Evolutionary conservation across 2,888 invertebrate genomes (phyloP), one percentile per base, ranked within the genome.

Genomic region (Caenorhabditis sp.): DNA sequence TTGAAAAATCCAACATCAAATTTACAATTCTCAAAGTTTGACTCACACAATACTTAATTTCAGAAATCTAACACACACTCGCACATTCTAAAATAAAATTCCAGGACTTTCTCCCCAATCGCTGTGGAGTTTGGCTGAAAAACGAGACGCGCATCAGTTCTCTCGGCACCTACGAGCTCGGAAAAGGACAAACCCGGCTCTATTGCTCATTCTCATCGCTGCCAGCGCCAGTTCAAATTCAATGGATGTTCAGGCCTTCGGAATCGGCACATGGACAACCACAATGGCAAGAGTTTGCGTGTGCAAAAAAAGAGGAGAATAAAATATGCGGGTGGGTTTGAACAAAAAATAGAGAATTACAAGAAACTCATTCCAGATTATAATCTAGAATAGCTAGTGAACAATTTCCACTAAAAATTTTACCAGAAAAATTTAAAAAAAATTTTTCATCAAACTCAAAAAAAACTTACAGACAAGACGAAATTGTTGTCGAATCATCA

Each of bases 101-200:
- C 31, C 31, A 31, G 31, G 31, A 31, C 17, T 43, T 43, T 17
- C 43, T 17, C 7, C 73, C 73, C 7, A 20, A 59, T 27, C 68
- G 68, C 8, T 73, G 73, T 50, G 73, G 73, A 27, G 69, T 73
- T 23, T 73, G 73, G 73, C 52, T 73, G 23, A 65, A 60, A 52
- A 73, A 73, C 27, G 72, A 72, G 43, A 69, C 73, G 3, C 58
- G 59, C 21, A 21, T 50, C 0, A 21, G 25, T 0, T 50, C 62
- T 0, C 31, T 69, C n/a, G 73, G 73, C 1, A 73, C 65, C 17
- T 73, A 63, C 59, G 66, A 60, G 68, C 38, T 72, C 1, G 61
- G 62, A 31, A 59, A 49, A 20, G 72, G 72, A 0, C 59, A 67
- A 1, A 65, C 52, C 20, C 52, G 59, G 17, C 65, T 73, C 1